phyloP scores from a whole-genome alignment of 2,888 invertebrate species.

The Linnaemya tessellans region DNA sequence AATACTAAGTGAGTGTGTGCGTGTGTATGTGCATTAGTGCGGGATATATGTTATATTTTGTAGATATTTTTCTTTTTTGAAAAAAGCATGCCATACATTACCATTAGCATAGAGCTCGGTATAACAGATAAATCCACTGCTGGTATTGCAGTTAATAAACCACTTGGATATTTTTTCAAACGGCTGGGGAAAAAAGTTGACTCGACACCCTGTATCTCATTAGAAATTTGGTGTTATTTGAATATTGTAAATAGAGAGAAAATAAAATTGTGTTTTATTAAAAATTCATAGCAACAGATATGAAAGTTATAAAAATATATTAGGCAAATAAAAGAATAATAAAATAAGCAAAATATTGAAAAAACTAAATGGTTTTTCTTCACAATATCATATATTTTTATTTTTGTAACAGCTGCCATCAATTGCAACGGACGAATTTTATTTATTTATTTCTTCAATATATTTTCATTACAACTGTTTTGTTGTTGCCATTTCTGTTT shows the following conservation, averaged over 20 bases:
- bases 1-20: no score
- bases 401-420: conserved; percentile 7
- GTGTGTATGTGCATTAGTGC: background rate
- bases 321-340: background rate
- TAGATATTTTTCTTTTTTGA: background rate
- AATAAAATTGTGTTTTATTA: conserved; percentile 18
- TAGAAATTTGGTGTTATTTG: conserved; percentile 1
- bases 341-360: conserved; percentile 2
- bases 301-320: background rate
- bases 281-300: conserved; percentile 4
- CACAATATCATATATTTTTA: background rate
- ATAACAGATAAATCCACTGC: conserved; percentile 83
- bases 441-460: conserved; percentile 5
- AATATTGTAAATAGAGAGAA: conserved; percentile 21
- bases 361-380: background rate
- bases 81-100: conserved; percentile 79
- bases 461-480: conserved; percentile 16
- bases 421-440: conserved; percentile 1
- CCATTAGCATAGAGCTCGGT: conserved; percentile 83
- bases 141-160: conserved; percentile 83
- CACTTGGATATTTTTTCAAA: conserved; percentile 83
- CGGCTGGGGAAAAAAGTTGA: conserved; percentile 83
- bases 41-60: background rate
- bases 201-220: conserved; percentile 81
- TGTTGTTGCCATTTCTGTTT: conserved; percentile 6